These are phyloP conservation scores for Zaprionus ornatus DNA, from an alignment of 1,140 invertebrate genomes.

Conservation along the genomic window DNA sequence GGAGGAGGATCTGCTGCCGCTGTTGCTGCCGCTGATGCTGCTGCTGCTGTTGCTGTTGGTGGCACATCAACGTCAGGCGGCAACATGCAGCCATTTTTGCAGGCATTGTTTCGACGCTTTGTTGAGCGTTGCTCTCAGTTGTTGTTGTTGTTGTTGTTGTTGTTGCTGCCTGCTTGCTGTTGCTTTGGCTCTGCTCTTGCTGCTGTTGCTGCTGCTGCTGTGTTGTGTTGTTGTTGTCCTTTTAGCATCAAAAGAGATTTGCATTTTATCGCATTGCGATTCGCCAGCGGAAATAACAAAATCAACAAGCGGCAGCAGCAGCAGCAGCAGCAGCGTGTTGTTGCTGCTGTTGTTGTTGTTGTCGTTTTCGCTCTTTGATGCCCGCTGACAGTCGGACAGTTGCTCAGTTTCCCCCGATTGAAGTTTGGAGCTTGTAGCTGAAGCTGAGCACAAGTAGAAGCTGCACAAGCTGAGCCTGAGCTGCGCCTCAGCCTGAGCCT, in stretches of 20 bases:
- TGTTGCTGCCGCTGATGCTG: conserved; percentile 26
- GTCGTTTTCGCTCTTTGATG: conserved; percentile 47
- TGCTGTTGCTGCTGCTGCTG: conserved; percentile 20
- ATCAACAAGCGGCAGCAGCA: conserved; percentile 36
- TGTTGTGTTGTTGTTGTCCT: conserved; percentile 64
- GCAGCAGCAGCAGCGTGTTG: conserved; percentile 24
- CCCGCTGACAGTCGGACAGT: conserved; percentile 56
- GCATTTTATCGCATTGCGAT: conserved; percentile 78
- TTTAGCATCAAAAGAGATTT: conserved; percentile 81
- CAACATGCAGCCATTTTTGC: conserved; percentile 65
- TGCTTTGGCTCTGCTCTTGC: conserved; percentile 1
- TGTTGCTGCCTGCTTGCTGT: conserved; percentile 11
- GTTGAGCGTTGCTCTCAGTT: conserved; percentile 49
- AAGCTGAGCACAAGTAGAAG: background rate
- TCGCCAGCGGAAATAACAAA: conserved; percentile 66
- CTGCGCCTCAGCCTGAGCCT: background rate
- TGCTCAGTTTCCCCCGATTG: conserved; percentile 46
- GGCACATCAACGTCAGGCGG: conserved; percentile 64
- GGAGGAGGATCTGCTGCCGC: conserved; percentile 22
- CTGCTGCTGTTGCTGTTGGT: conserved; percentile 60
- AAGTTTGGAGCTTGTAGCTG: conserved; percentile 23
- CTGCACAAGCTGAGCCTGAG: background rate
- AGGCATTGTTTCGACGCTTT: conserved; percentile 61
- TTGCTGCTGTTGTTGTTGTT: conserved; percentile 25
- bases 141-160: conserved; percentile 55